Percentiles rank a stretch among this genome's conserved stretches.
Evolutionary conservation across 2,113 vertebrate species (phyloP).

Genomic region (Odocoileus virginianus): DNA sequence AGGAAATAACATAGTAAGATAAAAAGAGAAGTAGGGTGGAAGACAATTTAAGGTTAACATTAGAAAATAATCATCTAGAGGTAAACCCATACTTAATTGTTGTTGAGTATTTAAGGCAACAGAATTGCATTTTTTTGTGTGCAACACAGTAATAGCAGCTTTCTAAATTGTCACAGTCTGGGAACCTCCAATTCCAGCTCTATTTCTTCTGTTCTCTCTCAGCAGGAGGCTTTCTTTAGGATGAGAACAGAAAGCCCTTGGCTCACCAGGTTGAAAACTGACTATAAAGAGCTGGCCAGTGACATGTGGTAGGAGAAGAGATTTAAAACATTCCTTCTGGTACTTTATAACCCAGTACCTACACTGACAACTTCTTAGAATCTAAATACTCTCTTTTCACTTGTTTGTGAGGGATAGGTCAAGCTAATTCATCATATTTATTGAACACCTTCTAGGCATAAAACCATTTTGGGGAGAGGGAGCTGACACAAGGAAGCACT

Average conservation of each 20-base stretch:
- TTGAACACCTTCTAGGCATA: not conserved
- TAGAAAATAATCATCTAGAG: constrained; percentile 23
- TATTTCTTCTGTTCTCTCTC: not conserved
- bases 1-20: not conserved
- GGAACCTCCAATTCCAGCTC: not conserved
- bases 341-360: not conserved
- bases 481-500: not conserved
- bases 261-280: not conserved
- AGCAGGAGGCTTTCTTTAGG: constrained; percentile 28
- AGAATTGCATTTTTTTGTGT: not conserved
- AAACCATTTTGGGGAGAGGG: not conserved
- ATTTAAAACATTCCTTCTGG: not conserved
- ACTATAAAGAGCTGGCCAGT: not conserved
- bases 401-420: not conserved
- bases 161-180: constrained; percentile 15
- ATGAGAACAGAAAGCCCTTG: not conserved
- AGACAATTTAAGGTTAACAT: not conserved
- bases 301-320: not conserved
- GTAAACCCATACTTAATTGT: not conserved
- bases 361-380: not conserved
- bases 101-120: not conserved
- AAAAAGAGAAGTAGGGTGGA: not conserved
- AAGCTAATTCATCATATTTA: not conserved
- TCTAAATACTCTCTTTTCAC: not conserved
- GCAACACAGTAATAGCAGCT: constrained; percentile 32